These are phyloP conservation scores for Urechis unicinctus DNA, from an alignment of 2,888 invertebrate genomes.

Conservation along the genomic window DNA sequence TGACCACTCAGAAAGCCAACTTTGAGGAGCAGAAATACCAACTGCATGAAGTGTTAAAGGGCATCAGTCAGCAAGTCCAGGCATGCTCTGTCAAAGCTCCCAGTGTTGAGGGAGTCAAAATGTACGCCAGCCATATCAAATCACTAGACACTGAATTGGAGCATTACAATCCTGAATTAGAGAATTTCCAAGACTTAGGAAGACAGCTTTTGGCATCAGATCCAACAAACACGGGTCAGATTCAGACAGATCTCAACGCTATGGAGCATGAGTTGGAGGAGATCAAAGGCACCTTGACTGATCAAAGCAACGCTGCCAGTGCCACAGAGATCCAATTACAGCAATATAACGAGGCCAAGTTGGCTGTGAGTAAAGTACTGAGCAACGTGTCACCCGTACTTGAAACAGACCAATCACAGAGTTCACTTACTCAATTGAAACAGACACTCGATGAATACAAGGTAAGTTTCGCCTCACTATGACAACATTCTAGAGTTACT, in stretches of 20 bases:
- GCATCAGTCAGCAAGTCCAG: conserved; percentile 3
- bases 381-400: conserved; percentile 31
- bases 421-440: conserved; percentile 32
- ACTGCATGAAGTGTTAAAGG: background rate
- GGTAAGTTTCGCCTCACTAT: conserved; percentile 27
- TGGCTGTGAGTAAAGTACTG: conserved; percentile 29
- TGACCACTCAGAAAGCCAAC: conserved; percentile 64
- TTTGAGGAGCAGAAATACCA: conserved; percentile 60
- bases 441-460: conserved; percentile 41
- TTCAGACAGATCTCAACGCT: conserved; percentile 31
- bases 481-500: too few relatives aligned
- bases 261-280: conserved; percentile 38
- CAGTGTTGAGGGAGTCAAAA: conserved; percentile 7
- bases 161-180: conserved; percentile 49
- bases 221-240: conserved; percentile 24
- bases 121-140: conserved; percentile 17
- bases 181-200: conserved; percentile 73
- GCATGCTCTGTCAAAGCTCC: conserved; percentile 1
- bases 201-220: conserved; percentile 49
- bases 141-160: conserved; percentile 37
- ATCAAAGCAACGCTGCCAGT: background rate
- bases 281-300: conserved; percentile 27
- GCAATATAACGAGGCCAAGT: conserved; percentile 37
- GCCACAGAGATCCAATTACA: conserved; percentile 32
- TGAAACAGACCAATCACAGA: conserved; percentile 29